Percentiles rank a stretch among this genome's conserved stretches.
Evolutionary conservation across 23 tunicate genomes (phyloP).

Genomic region (Oikopleura dioica): DNA sequence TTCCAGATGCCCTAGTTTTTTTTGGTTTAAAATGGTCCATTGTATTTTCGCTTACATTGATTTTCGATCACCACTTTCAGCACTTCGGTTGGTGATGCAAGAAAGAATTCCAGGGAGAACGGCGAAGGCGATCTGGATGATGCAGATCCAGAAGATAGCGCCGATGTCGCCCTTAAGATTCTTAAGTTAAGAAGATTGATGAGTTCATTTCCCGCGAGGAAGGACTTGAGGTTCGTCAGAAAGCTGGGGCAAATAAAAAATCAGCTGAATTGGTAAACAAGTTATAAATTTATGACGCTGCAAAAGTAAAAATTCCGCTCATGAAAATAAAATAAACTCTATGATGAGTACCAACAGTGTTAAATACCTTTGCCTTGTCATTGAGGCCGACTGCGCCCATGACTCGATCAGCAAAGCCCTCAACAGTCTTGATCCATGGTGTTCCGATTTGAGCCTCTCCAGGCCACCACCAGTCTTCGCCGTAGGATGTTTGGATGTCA

Average conservation of each 20-base stretch:
- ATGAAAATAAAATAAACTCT: no score
- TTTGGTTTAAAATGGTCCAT: neutral
- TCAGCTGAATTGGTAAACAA: no score
- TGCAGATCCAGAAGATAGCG: neutral
- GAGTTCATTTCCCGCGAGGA: no score
- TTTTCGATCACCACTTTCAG: neutral
- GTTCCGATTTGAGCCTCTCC: neutral
- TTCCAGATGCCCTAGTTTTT: neutral
- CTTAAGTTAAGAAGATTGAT: no score
- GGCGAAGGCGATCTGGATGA: neutral
- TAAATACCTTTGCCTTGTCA: no score
- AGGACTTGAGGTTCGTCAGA: no score
- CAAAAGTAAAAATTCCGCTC: no score
- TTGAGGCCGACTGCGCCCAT: neutral
- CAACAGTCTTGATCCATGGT: neutral
- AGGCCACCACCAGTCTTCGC: neutral
- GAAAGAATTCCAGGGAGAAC: neutral
- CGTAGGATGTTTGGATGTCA: neutral
- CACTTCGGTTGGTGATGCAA: neutral
- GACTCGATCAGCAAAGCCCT: neutral
- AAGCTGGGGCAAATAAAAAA: no score
- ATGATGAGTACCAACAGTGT: no score
- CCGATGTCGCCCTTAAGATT: conserved; percentile 13
- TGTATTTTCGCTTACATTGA: neutral
- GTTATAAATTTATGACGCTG: no score